phyloP scores from a whole-genome alignment of 2,797 vertebrate species.

The Syndactyla subalaris region DNA sequence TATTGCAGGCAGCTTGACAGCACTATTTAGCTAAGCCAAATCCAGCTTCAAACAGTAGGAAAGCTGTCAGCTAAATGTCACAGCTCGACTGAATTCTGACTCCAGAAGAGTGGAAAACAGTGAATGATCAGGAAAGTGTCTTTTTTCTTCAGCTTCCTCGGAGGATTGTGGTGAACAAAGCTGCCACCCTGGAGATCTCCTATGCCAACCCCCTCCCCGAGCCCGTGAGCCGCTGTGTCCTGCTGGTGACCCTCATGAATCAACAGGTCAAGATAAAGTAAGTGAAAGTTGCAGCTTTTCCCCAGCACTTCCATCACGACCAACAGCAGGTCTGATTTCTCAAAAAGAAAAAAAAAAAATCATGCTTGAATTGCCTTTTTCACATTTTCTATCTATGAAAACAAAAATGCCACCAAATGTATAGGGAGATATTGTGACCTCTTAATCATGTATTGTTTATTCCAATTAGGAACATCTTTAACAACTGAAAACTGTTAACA shows the following conservation, averaged over 20 bases:
- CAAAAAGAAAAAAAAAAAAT: background rate
- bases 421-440: background rate
- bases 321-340: background rate
- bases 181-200: conserved; percentile 68
- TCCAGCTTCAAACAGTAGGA: background rate
- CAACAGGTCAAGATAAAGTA: conserved; percentile 78
- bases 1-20: background rate
- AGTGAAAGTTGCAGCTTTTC: conserved; percentile 44
- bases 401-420: background rate
- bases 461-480: background rate
- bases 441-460: background rate
- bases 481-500: background rate
- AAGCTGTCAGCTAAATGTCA: background rate
- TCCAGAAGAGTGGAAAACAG: background rate
- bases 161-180: conserved; percentile 38
- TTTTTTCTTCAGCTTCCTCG: conserved; percentile 62
- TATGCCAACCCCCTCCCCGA: conserved; percentile 80
- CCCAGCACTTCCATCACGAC: background rate
- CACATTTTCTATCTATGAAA: background rate
- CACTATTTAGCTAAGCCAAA: background rate
- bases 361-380: background rate
- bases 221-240: conserved; percentile 68
- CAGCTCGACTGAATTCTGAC: background rate
- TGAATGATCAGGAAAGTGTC: background rate
- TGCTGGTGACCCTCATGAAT: conserved; percentile 75